These are phyloP conservation scores for Catocala nupta DNA, from an alignment of 2,888 invertebrate species.

Conservation along the genomic window DNA sequence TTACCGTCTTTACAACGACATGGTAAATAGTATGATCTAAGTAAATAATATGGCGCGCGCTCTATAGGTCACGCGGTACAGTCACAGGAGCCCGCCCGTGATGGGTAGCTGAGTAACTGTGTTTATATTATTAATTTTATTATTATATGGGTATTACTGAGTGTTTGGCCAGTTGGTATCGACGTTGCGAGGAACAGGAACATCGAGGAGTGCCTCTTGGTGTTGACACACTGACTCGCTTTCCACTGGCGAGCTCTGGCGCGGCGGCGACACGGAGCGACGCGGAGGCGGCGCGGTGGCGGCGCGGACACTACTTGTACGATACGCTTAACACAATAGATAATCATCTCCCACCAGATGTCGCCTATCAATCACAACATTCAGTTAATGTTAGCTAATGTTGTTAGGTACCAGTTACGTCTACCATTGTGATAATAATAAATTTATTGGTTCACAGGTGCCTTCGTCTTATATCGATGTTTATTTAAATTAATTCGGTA, in stretches of 20 bases:
- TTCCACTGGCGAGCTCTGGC: conserved; percentile 68
- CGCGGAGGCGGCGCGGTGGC: conserved; percentile 36
- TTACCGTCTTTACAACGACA: too few relatives aligned
- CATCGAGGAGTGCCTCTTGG: conserved; percentile 47
- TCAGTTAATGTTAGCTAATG: neutral
- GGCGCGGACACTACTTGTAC: conserved; percentile 25
- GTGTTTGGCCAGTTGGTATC: conserved; percentile 64
- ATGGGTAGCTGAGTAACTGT: too few relatives aligned
- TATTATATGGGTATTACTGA: conserved; percentile 56
- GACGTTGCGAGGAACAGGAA: conserved; percentile 44
- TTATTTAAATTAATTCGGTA: too few relatives aligned
- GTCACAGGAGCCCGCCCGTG: too few relatives aligned
- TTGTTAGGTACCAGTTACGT: neutral
- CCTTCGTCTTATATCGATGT: too few relatives aligned
- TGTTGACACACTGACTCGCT: conserved; percentile 86
- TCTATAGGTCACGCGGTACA: too few relatives aligned
- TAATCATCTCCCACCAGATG: conserved; percentile 41
- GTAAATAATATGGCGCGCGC: too few relatives aligned
- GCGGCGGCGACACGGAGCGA: conserved; percentile 11
- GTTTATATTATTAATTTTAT: too few relatives aligned
- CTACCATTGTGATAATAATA: too few relatives aligned
- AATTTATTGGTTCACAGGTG: too few relatives aligned
- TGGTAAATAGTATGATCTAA: too few relatives aligned
- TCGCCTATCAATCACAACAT: conserved; percentile 13
- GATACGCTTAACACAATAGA: conserved; percentile 41